phyloP scores from a whole-genome alignment of 92 coral and sea anemone species.

The Bergia puertoricense region DNA sequence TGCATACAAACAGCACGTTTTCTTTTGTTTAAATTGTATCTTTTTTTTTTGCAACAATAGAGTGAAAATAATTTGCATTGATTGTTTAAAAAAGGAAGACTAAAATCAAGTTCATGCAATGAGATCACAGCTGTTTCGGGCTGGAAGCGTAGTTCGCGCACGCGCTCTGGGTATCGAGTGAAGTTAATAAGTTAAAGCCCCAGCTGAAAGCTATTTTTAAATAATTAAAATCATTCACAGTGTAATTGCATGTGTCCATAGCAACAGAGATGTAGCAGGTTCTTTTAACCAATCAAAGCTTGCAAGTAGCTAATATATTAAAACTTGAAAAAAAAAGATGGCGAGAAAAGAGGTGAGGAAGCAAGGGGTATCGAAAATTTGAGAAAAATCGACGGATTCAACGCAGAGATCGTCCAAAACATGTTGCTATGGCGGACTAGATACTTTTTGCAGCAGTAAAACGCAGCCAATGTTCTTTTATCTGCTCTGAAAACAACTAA shows the following conservation, averaged over 20 bases:
- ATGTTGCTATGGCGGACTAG: slow-evolving; percentile 13
- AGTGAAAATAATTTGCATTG: too few species aligned
- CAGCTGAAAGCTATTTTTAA: neutral
- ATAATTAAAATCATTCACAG: neutral
- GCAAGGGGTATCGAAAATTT: neutral
- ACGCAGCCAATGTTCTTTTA: slow-evolving; percentile 6
- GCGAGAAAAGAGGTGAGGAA: neutral
- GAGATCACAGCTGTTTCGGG: neutral
- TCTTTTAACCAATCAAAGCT: slow-evolving; percentile 15
- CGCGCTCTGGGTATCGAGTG: neutral
- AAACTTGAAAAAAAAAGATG: too few species aligned
- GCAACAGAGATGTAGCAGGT: neutral
- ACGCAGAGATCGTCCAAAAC: slow-evolving; percentile 16
- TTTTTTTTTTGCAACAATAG: too few species aligned
- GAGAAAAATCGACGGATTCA: neutral
- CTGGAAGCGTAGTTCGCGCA: slow-evolving; percentile 11
- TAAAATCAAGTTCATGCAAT: too few species aligned
- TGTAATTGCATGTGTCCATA: neutral
- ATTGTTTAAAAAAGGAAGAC: too few species aligned
- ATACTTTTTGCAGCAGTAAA: slow-evolving; percentile 6
- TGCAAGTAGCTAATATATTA: neutral
- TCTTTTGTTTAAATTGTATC: too few species aligned
- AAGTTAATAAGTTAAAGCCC: neutral
- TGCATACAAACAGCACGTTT: too few species aligned
- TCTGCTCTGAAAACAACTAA: slow-evolving; percentile 3